phyloP scores from a whole-genome alignment of 2,797 vertebrate genomes.

The Pseudopleuronectes americanus region DNA sequence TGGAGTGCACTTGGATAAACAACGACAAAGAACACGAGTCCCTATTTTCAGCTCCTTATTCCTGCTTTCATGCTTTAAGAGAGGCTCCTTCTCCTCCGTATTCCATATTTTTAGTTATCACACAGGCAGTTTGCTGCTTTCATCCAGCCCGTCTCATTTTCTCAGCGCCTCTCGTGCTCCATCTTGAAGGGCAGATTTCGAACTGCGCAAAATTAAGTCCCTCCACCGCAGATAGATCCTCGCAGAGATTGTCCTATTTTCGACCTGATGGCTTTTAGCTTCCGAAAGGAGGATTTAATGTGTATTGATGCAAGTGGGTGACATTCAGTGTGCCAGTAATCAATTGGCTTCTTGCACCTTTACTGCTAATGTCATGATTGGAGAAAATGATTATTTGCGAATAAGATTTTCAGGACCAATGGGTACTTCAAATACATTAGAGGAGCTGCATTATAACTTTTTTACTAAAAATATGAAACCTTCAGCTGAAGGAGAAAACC shows the following conservation, averaged over 20 bases:
- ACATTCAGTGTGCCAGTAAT: neutral
- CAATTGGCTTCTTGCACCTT: conserved; percentile 26
- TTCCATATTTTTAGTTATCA: conserved; percentile 41
- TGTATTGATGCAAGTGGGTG: conserved; percentile 1
- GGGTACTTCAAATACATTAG: no score
- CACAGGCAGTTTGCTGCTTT: conserved; percentile 47
- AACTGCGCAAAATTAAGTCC: conserved; percentile 51
- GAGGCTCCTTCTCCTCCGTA: conserved; percentile 8
- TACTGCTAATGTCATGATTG: no score
- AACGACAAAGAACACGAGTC: conserved; percentile 34
- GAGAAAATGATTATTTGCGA: conserved; percentile 12
- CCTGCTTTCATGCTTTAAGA: conserved; percentile 35
- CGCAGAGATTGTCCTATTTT: conserved; percentile 35
- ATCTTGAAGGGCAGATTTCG: conserved; percentile 46
- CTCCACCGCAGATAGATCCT: conserved; percentile 45
- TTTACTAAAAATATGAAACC: no score
- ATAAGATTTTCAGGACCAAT: neutral
- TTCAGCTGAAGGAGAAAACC: no score
- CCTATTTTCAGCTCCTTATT: conserved; percentile 37
- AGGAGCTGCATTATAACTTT: no score
- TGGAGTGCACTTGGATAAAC: conserved; percentile 41
- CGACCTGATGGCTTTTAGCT: conserved; percentile 47
- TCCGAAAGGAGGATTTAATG: conserved; percentile 39
- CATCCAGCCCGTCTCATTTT: conserved; percentile 53
- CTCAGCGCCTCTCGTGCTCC: conserved; percentile 24